phyloP scores from a whole-genome alignment of 2,113 vertebrate genomes.

The Tapirus terrestris region DNA sequence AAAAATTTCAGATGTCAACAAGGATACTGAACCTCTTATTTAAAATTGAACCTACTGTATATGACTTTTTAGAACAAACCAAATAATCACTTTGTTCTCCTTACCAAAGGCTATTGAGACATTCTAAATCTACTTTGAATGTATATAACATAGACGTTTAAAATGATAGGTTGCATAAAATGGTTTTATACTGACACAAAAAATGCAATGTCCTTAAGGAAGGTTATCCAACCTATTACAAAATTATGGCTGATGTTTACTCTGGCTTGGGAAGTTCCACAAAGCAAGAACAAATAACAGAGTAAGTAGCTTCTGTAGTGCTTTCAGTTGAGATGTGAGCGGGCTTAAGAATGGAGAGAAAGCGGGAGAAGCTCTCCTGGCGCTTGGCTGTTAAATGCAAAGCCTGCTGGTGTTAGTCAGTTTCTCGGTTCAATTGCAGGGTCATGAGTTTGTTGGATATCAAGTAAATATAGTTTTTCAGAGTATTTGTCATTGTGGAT shows the following conservation, averaged over 20 bases:
- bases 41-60: not conserved
- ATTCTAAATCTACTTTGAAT: constrained; percentile 27
- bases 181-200: not conserved
- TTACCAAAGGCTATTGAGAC: not conserved
- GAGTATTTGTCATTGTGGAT: not conserved
- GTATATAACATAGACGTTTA: not conserved
- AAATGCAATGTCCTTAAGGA: not conserved
- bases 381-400: not conserved
- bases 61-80: constrained; percentile 3
- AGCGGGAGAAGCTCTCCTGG: not conserved
- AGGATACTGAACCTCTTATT: not conserved
- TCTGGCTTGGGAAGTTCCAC: not conserved
- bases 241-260: not conserved
- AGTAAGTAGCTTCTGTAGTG: not conserved
- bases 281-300: not conserved
- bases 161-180: not conserved
- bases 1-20: not conserved
- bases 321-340: not conserved
- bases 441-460: not conserved
- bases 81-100: constrained; percentile 25
- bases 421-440: not conserved
- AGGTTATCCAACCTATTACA: not conserved
- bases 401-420: not conserved
- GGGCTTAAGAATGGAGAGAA: not conserved
- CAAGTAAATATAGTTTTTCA: not conserved